Percentiles rank a stretch among this genome's conserved stretches.
phyloP scores from a whole-genome alignment of 2,888 invertebrate genomes.

The Mythimna lalbum region DNA sequence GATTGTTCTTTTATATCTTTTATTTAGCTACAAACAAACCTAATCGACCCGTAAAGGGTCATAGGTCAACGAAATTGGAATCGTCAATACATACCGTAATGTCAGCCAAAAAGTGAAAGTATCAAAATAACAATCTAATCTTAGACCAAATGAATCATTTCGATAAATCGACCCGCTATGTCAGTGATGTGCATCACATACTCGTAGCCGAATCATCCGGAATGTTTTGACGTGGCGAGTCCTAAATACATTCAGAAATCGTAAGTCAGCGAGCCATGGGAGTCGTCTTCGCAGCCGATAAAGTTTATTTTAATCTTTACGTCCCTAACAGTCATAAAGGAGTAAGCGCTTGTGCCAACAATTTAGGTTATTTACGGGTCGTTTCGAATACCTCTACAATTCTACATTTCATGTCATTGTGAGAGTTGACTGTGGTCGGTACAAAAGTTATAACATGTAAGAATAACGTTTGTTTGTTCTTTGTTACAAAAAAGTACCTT shows the following conservation, averaged over 20 bases:
- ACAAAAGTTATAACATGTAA: not conserved
- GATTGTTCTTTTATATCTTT: not conserved
- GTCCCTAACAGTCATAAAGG: constrained; percentile 72
- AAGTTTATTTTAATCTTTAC: constrained; percentile 76
- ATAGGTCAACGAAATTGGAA: constrained; percentile 13
- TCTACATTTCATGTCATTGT: constrained; percentile 39
- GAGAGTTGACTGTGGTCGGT: constrained; percentile 28
- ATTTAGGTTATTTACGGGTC: constrained; percentile 66
- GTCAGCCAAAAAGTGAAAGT: constrained; percentile 53
- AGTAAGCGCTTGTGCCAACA: constrained; percentile 71
- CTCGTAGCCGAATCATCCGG: constrained; percentile 47
- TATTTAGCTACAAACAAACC: not conserved
- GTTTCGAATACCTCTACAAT: constrained; percentile 55
- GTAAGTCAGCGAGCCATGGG: constrained; percentile 37
- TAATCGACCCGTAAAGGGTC: not conserved
- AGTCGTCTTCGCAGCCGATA: constrained; percentile 64
- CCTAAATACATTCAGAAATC: constrained; percentile 43
- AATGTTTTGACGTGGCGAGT: constrained; percentile 49
- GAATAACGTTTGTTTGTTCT: not conserved
- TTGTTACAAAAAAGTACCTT: not conserved
- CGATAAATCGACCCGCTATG: constrained; percentile 43
- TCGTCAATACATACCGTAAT: not conserved
- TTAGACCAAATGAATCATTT: constrained; percentile 54
- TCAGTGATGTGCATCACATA: constrained; percentile 37
- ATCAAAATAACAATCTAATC: constrained; percentile 52